phyloP scores from a whole-genome alignment of 2,113 vertebrate genomes.

The Neogobius melanostomus region DNA sequence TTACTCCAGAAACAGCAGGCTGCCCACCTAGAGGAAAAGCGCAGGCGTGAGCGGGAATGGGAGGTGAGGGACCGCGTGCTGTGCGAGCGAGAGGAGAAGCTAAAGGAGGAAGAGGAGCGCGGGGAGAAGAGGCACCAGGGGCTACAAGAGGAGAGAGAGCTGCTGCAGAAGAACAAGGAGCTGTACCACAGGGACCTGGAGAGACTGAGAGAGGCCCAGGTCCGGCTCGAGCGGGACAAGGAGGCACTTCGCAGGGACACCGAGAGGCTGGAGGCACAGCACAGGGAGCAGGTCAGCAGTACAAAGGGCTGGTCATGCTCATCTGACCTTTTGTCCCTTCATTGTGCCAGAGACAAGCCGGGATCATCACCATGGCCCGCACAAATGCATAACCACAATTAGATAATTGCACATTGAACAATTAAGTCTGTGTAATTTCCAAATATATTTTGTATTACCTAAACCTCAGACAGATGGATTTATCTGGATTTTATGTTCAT shows the following conservation, averaged over 20 bases:
- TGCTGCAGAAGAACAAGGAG: conserved; percentile 77
- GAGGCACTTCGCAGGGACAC: conserved; percentile 57
- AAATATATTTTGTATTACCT: no score
- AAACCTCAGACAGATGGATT: no score
- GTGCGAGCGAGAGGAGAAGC: conserved; percentile 69
- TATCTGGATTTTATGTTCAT: no score
- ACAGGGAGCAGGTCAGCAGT: conserved; percentile 52
- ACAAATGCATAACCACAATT: no score
- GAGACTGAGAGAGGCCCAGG: conserved; percentile 78
- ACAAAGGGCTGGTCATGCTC: background rate
- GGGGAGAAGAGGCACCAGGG: conserved; percentile 57
- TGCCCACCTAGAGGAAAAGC: conserved; percentile 82
- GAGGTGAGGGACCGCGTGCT: conserved; percentile 79
- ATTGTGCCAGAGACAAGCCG: no score
- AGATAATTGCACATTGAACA: no score
- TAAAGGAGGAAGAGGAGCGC: conserved; percentile 77
- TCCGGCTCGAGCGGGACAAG: conserved; percentile 81
- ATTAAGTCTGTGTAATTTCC: no score
- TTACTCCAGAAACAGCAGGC: conserved; percentile 81
- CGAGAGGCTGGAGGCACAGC: conserved; percentile 62
- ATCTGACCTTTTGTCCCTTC: no score
- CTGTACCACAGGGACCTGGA: conserved; percentile 85
- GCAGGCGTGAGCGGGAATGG: conserved; percentile 79
- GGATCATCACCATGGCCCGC: no score
- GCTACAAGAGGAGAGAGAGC: conserved; percentile 72